phyloP scores from a whole-genome alignment of 2,113 vertebrate genomes.

The Platysternon megacephalum region DNA sequence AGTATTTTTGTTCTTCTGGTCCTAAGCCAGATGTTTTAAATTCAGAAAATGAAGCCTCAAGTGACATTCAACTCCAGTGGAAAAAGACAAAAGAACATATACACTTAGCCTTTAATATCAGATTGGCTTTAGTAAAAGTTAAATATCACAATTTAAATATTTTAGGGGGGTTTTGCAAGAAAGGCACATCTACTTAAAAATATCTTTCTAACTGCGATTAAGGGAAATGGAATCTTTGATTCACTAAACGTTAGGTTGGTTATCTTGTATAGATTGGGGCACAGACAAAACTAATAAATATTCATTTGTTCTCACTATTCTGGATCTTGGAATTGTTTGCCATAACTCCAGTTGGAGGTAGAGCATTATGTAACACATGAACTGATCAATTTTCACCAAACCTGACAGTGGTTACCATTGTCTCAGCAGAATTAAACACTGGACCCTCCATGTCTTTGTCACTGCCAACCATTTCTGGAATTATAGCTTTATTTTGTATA shows the following conservation, averaged over 20 bases:
- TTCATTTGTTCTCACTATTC: rapidly evolving
- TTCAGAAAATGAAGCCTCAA: constrained; percentile 70
- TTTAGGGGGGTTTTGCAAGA: neutral
- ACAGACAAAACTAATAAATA: neutral
- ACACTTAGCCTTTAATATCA: constrained; percentile 6
- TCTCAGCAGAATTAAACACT: neutral
- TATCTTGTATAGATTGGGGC: neutral
- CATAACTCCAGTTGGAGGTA: neutral
- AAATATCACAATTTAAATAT: constrained; percentile 1
- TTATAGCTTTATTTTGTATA: neutral
- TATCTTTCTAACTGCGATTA: neutral
- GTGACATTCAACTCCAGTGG: constrained; percentile 70
- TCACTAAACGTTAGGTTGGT: neutral
- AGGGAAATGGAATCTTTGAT: neutral
- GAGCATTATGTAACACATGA: neutral
- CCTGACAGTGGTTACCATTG: neutral
- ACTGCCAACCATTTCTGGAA: neutral
- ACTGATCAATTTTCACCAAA: neutral
- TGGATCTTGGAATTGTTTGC: neutral
- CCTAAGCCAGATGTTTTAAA: constrained; percentile 74
- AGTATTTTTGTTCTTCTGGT: constrained; percentile 76
- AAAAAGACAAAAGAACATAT: constrained; percentile 56
- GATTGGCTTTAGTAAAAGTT: constrained; percentile 6
- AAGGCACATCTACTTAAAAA: neutral
- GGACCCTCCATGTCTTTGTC: neutral